These are phyloP conservation scores for Fukomys damarensis DNA, from an alignment of 2,113 vertebrate species.

Conservation along the genomic window DNA sequence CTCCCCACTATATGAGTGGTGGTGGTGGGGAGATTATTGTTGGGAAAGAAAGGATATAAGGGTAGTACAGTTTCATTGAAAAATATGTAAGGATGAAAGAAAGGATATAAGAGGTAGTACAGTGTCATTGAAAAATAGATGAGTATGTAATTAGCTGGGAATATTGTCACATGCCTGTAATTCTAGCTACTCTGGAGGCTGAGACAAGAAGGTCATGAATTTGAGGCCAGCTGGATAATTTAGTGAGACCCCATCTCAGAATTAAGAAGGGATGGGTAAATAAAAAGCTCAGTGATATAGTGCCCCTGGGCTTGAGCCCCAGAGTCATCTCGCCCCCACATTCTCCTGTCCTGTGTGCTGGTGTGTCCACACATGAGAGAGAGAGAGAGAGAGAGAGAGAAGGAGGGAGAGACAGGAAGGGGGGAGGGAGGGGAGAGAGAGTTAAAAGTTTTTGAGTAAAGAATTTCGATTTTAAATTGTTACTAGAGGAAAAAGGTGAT, in stretches of 20 bases:
- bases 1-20: not conserved
- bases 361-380: not conserved
- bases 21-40: not conserved
- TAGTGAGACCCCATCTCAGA: not conserved
- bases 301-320: not conserved
- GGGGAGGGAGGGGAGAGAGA: not conserved
- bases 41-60: constrained; percentile 25
- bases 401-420: not conserved
- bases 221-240: not conserved
- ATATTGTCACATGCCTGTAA: not conserved
- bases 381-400: not conserved
- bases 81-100: not conserved
- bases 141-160: not conserved
- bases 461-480: constrained; percentile 21
- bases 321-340: too few species aligned
- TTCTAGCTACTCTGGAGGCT: not conserved
- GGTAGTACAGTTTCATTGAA: not conserved
- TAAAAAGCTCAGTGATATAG: not conserved
- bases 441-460: constrained; percentile 7
- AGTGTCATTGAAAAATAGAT: not conserved
- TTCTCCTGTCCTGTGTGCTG: not conserved
- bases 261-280: not conserved
- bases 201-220: not conserved
- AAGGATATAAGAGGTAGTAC: not conserved
- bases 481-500: not conserved